These are phyloP conservation scores for Noctua comes DNA, from an alignment of 2,888 invertebrate genomes.

Conservation along the genomic window DNA sequence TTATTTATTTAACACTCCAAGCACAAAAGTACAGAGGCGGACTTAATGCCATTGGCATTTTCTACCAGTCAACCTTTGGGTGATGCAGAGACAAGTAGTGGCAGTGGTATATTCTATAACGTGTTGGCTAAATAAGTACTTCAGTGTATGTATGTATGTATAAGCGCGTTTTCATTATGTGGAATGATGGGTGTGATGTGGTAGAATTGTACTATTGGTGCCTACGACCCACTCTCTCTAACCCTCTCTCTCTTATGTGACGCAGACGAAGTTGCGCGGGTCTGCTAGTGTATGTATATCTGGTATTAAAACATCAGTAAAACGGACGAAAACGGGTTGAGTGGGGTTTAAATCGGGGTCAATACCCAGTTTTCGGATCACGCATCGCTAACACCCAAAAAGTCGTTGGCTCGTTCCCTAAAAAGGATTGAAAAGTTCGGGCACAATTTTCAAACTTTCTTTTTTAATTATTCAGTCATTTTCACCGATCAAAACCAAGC, in stretches of 20 bases:
- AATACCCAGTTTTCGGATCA: slow-evolving; percentile 14
- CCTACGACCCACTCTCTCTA: too few species aligned
- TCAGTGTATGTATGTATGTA: not conserved
- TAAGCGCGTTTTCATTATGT: too few species aligned
- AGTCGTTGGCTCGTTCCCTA: slow-evolving; percentile 14
- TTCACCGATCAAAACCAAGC: slow-evolving; percentile 33
- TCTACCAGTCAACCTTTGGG: too few species aligned
- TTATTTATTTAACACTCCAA: too few species aligned
- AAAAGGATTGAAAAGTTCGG: slow-evolving; percentile 49
- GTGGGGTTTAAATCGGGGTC: slow-evolving; percentile 17
- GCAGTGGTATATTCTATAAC: too few species aligned
- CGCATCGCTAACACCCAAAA: slow-evolving; percentile 8
- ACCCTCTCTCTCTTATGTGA: too few species aligned
- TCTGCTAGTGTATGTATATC: not conserved
- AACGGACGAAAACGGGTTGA: slow-evolving; percentile 28
- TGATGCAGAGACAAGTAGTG: too few species aligned
- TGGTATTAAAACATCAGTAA: slow-evolving; percentile 4
- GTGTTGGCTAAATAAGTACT: not conserved
- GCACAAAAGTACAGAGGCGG: too few species aligned
- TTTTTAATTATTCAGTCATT: slow-evolving; percentile 52
- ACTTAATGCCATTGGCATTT: too few species aligned
- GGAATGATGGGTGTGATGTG: too few species aligned
- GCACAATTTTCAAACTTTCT: slow-evolving; percentile 33
- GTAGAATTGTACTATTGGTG: too few species aligned
- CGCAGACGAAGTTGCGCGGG: too few species aligned